phyloP scores from a whole-genome alignment of 1,140 invertebrate genomes.

The Odontomachus brunneus region DNA sequence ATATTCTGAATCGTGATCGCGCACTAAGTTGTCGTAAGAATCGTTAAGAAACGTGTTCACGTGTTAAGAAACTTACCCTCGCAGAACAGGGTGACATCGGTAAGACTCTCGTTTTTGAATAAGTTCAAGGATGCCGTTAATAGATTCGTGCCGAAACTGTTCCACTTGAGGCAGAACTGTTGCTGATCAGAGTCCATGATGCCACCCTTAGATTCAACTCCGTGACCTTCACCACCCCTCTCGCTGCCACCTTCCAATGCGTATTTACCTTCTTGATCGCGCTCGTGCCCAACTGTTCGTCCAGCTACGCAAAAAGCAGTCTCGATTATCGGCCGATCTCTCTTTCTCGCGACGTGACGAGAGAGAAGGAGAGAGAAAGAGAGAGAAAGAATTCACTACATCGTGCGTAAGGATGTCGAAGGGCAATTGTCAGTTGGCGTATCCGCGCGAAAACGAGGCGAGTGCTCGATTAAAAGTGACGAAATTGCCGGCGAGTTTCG shows the following conservation, averaged over 20 bases:
- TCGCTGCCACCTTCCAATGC: constrained; percentile 79
- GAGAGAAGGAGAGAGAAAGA: not conserved
- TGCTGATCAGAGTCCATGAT: constrained; percentile 94
- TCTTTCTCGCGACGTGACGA: not conserved
- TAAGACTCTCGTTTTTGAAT: constrained; percentile 95
- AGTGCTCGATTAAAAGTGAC: not conserved
- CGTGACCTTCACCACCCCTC: constrained; percentile 81
- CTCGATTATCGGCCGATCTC: not conserved
- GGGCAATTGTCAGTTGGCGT: too few relatives aligned
- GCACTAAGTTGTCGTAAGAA: too few relatives aligned
- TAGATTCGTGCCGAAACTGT: constrained; percentile 95
- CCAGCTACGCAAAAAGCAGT: constrained; percentile 77
- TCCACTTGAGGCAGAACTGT: constrained; percentile 96
- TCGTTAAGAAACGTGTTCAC: too few relatives aligned
- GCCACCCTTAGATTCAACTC: constrained; percentile 81
- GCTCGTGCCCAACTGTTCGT: constrained; percentile 82
- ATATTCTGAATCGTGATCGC: too few relatives aligned
- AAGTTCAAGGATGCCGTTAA: constrained; percentile 94
- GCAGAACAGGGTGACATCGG: constrained; percentile 95
- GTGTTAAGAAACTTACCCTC: constrained; percentile 89
- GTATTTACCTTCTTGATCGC: constrained; percentile 80
- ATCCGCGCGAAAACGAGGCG: not conserved
- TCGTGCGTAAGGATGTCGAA: too few relatives aligned
- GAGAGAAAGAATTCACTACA: too few relatives aligned
- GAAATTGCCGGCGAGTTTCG: too few relatives aligned